Evolutionary conservation across 2,888 invertebrate genomes (phyloP).

Genomic region (Anthrax anthrax): DNA sequence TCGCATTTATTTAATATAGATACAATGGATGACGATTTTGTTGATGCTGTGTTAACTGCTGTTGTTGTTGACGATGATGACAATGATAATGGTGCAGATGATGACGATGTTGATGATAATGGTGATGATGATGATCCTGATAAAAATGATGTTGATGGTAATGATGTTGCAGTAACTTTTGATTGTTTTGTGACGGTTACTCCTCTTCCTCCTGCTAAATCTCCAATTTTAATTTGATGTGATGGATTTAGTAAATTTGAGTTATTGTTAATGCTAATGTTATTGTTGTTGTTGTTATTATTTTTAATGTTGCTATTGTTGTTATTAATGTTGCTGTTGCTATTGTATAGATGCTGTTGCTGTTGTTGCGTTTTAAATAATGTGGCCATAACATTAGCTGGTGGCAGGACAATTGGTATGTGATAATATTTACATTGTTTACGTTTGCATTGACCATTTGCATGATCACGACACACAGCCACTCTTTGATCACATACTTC

Average conservation of each 20-base stretch:
- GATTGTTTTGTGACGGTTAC: conserved; percentile 7
- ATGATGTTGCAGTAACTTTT: conserved; percentile 23
- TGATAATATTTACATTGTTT: conserved; percentile 95
- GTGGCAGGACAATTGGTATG: conserved; percentile 82
- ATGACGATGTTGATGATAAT: background rate
- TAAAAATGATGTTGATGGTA: conserved; percentile 11
- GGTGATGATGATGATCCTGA: conserved; percentile 6
- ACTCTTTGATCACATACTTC: conserved; percentile 91
- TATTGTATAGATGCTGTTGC: conserved; percentile 18
- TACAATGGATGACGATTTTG: conserved; percentile 1
- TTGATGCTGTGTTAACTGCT: too few relatives aligned
- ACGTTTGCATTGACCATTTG: conserved; percentile 84
- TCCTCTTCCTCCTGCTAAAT: too few relatives aligned
- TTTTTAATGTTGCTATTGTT: conserved; percentile 14
- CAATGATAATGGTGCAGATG: background rate
- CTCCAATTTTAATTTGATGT: background rate
- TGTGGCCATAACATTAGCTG: conserved; percentile 61
- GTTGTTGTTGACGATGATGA: background rate
- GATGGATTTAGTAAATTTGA: conserved; percentile 11
- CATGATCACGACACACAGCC: conserved; percentile 92
- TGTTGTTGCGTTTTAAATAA: conserved; percentile 31
- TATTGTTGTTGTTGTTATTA: conserved; percentile 4
- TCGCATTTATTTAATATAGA: background rate
- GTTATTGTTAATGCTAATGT: background rate
- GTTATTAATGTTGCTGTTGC: conserved; percentile 17